Base-by-base conservation (phyloP, 1,140 invertebrate genomes). In the Homarus americanus region DNA sequence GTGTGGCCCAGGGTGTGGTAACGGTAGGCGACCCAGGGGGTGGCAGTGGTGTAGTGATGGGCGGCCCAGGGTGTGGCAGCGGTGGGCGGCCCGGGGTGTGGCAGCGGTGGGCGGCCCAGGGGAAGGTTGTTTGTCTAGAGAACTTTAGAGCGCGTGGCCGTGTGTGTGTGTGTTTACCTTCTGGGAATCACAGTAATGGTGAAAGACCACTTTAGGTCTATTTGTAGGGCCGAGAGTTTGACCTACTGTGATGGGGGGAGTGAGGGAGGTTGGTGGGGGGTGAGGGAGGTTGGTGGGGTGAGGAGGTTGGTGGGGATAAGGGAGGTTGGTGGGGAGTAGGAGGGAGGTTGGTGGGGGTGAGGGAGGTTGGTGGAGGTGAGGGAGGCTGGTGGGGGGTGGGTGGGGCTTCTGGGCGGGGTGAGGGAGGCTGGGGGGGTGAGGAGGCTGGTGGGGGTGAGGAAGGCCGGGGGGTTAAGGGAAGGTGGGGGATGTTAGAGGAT, bases 181-280 rank as follows among this genome's bases (percentile, higher is more conserved):
- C n/a, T 69, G 63, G 63, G 24, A 32, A 69, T 28, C 63, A 32
- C 34, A n/a, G 78, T 32, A 79, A 79, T 49, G 78, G 78, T 36
- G 28, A 76, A 76, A 41, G 28, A n/a, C 5, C 63, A 69, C 0
- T 32, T 32, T 69, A 4, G 5, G 28, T 69, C 63, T 69, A 69
- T 69, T 69, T 69, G 63, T 38, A 73, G 72, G 36, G 36, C 7
- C n/a, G n/a, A 73, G 69, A 34, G 66, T n/a, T n/a, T n/a, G n/a
- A n/a, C n/a, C n/a, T n/a, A n/a, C n/a, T n/a, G n/a, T n/a, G n/a
- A 69, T 28, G 24, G 66, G 66, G 32, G 24, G 66, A 69, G 32
- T 9, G 66, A 34, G 66, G 24, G 66, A 34, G 36, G 34, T 20
- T 0, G 15, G 41, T n/a, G 41, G 76, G 76, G 38, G 41, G 38